phyloP scores from a whole-genome alignment of 1,140 invertebrate genomes.

The Rhynchophorus ferrugineus region DNA sequence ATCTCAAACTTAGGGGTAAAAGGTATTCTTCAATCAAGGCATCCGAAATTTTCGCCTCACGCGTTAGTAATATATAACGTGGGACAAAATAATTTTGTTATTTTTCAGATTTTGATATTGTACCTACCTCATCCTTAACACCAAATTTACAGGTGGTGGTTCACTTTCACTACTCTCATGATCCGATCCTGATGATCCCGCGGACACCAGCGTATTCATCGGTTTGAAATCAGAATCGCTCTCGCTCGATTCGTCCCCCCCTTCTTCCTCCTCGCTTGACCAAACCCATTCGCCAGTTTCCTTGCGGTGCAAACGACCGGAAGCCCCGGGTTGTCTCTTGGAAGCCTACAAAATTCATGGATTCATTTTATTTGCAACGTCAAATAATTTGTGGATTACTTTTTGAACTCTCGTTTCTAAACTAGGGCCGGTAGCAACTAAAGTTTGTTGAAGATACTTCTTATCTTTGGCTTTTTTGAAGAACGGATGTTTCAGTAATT shows the following conservation, averaged over 20 bases:
- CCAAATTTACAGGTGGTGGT: slow-evolving; percentile 57
- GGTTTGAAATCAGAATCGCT: slow-evolving; percentile 47
- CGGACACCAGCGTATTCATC: slow-evolving; percentile 54
- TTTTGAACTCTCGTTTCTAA: slow-evolving; percentile 85
- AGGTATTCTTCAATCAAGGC: too few species aligned
- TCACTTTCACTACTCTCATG: slow-evolving; percentile 50
- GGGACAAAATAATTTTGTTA: too few species aligned
- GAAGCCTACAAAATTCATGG: slow-evolving; percentile 49
- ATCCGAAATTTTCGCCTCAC: too few species aligned
- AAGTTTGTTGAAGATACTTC: slow-evolving; percentile 84
- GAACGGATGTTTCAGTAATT: slow-evolving; percentile 96
- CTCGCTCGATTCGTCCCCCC: slow-evolving; percentile 51
- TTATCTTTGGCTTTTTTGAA: slow-evolving; percentile 99
- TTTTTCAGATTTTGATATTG: too few species aligned
- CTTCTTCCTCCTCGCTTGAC: slow-evolving; percentile 86
- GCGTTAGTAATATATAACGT: too few species aligned
- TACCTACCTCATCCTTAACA: slow-evolving; percentile 65
- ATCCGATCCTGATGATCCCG: slow-evolving; percentile 85
- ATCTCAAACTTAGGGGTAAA: too few species aligned
- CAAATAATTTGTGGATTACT: too few species aligned
- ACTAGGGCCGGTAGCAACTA: slow-evolving; percentile 79
- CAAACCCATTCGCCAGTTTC: slow-evolving; percentile 97
- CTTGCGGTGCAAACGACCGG: slow-evolving; percentile 84
- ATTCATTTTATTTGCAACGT: neutral
- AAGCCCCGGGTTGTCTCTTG: slow-evolving; percentile 80